phyloP scores from a whole-genome alignment of 2,113 vertebrate species.

The Mormyrus lacerda region DNA sequence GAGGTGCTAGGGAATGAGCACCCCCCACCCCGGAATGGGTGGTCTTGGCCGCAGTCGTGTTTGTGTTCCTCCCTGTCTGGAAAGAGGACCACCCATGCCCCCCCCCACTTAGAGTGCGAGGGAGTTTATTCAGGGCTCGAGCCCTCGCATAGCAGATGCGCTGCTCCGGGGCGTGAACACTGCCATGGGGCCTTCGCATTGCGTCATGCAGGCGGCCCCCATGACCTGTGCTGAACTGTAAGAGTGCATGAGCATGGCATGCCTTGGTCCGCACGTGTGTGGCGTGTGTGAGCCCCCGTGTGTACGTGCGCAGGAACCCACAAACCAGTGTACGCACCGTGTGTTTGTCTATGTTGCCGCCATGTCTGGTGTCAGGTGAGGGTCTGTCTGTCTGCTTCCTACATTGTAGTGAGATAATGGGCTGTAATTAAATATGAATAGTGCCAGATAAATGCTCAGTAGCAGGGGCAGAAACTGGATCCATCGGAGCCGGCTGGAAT shows the following conservation, averaged over 20 bases:
- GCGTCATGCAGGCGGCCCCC: background rate
- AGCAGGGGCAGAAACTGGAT: constrained; percentile 62
- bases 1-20: background rate
- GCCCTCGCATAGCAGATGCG: background rate
- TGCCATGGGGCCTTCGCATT: background rate
- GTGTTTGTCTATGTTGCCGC: background rate
- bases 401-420: constrained; percentile 65
- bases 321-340: background rate
- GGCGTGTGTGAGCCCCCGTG: background rate
- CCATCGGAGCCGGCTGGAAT: constrained; percentile 51
- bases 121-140: background rate
- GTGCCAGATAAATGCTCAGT: constrained; percentile 62
- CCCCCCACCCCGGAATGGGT: constrained; percentile 25
- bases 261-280: background rate
- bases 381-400: constrained; percentile 54
- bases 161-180: background rate
- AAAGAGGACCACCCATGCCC: constrained; percentile 31
- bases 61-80: constrained; percentile 43
- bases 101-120: background rate
- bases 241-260: background rate
- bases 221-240: background rate
- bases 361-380: constrained; percentile 29
- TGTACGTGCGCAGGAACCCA: background rate
- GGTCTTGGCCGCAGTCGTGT: constrained; percentile 43
- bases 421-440: constrained; percentile 70